Evolutionary conservation across 2,113 vertebrate genomes (phyloP).

Genomic region (Chroicocephalus ridibundus): DNA sequence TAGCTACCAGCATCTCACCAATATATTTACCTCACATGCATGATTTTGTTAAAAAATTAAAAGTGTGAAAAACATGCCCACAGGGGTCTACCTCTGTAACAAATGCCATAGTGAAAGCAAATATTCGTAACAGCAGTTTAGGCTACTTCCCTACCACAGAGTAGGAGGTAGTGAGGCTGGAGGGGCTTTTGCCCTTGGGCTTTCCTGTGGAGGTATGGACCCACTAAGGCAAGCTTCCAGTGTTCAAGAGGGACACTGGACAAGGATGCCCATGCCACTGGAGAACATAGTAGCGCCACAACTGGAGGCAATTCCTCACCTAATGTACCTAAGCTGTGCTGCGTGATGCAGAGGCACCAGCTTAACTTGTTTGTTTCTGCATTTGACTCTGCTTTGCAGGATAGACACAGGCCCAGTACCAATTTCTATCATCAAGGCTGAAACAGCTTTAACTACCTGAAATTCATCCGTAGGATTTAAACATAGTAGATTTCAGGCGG

Average conservation of each 20-base stretch:
- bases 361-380: not conserved
- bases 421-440: not conserved
- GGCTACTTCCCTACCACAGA: not conserved
- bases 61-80: not conserved
- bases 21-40: not conserved
- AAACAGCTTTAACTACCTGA: not conserved
- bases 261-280: not conserved
- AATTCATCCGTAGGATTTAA: not conserved
- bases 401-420: rapidly evolving
- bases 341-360: not conserved
- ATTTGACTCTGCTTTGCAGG: not conserved
- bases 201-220: not conserved
- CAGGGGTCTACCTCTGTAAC: not conserved
- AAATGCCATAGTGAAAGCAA: not conserved
- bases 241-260: not conserved
- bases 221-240: not conserved
- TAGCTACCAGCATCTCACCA: not conserved
- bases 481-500: not conserved
- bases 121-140: not conserved
- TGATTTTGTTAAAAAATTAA: rapidly evolving
- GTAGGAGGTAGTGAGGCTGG: not conserved
- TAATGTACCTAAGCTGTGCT: not conserved
- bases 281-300: not conserved
- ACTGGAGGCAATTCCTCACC: not conserved
- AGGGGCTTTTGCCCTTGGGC: not conserved